phyloP scores from a whole-genome alignment of 1,140 invertebrate species.

The Pogonomyrmex barbatus region DNA sequence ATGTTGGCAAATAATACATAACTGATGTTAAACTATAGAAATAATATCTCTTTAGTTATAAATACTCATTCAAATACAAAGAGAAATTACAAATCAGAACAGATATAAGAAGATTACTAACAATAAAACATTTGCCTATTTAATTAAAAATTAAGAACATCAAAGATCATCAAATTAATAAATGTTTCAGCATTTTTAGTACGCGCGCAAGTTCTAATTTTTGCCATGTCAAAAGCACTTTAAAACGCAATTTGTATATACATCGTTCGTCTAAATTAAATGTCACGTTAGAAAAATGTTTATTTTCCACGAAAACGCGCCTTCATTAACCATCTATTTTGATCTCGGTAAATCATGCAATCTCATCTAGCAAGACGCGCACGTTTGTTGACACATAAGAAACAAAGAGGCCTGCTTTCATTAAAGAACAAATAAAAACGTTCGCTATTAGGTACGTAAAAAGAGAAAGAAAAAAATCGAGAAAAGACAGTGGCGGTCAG shows the following conservation, averaged over 20 bases:
- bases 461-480: conserved; percentile 56
- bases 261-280: not conserved
- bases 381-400: conserved; percentile 35
- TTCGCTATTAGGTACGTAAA: conserved; percentile 55
- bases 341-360: conserved; percentile 21
- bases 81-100: conserved; percentile 82
- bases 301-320: not conserved
- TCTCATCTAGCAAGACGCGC: not conserved
- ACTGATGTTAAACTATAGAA: not conserved
- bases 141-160: conserved; percentile 66
- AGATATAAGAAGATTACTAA: conserved; percentile 81
- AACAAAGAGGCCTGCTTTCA: conserved; percentile 30
- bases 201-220: conserved; percentile 75
- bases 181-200: conserved; percentile 75
- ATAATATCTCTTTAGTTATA: not conserved
- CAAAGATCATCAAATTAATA: conserved; percentile 81
- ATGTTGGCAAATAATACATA: not conserved
- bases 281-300: conserved; percentile 13
- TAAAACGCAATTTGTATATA: not conserved
- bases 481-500: conserved; percentile 79
- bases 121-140: conserved; percentile 45
- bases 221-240: conserved; percentile 79
- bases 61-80: conserved; percentile 36
- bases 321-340: conserved; percentile 8
- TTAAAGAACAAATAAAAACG: conserved; percentile 62